A percentile compares a stretch with the other conserved stretches of the same genome.
phyloP scores from a whole-genome alignment of 2,797 vertebrate species.

The Sternotherus odoratus region DNA sequence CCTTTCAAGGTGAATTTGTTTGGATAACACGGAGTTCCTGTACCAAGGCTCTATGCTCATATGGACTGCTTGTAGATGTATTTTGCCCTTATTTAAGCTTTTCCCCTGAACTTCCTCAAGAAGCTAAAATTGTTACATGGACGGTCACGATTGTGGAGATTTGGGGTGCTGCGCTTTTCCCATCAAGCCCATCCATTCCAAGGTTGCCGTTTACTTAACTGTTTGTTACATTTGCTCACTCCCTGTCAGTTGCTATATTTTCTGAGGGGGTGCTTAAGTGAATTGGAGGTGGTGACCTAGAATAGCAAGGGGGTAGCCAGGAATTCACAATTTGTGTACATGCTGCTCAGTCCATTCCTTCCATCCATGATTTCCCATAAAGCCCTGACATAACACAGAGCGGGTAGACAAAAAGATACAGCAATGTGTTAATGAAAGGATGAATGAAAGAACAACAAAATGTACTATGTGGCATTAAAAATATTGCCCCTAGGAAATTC shows the following conservation, averaged over 20 bases:
- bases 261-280: not conserved
- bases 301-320: not conserved
- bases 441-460: not conserved
- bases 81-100: conserved; percentile 11
- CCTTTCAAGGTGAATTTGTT: not conserved
- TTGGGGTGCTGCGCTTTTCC: not conserved
- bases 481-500: not conserved
- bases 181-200: conserved; percentile 5
- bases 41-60: not conserved
- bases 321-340: not conserved
- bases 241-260: conserved; percentile 13
- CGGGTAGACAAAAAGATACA: conserved; percentile 5
- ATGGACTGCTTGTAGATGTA: not conserved
- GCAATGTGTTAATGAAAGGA: not conserved
- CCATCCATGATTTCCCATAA: not conserved
- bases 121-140: conserved; percentile 24
- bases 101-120: conserved; percentile 6
- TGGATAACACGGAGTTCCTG: not conserved
- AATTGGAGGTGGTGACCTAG: not conserved
- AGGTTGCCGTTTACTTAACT: conserved; percentile 39
- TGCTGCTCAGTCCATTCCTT: not conserved
- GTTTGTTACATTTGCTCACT: conserved; percentile 40
- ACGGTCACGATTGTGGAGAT: conserved; percentile 54
- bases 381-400: not conserved
- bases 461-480: not conserved